Conservation (phyloP, 2,888 invertebrate genomes). For the Drosophila subquinaria region DNA sequence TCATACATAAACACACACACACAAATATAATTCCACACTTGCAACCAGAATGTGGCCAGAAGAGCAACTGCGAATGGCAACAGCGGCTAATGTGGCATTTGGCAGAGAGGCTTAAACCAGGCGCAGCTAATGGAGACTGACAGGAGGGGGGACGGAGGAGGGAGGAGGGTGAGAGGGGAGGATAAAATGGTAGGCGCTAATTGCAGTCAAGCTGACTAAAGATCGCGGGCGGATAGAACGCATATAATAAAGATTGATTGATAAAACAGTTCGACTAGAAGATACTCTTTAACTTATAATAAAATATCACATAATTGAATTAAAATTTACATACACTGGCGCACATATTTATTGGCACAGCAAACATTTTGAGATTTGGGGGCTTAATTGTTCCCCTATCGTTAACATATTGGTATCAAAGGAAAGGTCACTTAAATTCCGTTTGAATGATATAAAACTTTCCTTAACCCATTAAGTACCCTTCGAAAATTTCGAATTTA, state of each 20-base stretch:
- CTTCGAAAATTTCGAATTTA: too few relatives aligned
- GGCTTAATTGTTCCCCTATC: too few relatives aligned
- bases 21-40: neutral
- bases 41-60: constrained; percentile 28
- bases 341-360: too few relatives aligned
- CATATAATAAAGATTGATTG: neutral
- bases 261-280: neutral
- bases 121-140: constrained; percentile 19
- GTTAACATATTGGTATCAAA: too few relatives aligned
- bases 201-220: constrained; percentile 25
- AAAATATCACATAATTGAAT: neutral
- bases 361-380: too few relatives aligned
- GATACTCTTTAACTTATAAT: neutral
- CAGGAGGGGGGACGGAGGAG: neutral
- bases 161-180: neutral
- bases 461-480: too few relatives aligned
- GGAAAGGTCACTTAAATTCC: too few relatives aligned
- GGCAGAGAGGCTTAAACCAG: constrained; percentile 32
- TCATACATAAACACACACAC: neutral
- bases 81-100: constrained; percentile 65
- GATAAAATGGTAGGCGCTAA: constrained; percentile 27
- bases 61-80: constrained; percentile 20
- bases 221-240: neutral
- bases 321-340: too few relatives aligned
- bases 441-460: too few relatives aligned